Conservation (phyloP, 1,140 invertebrate species). For the Sycobia sp. region DNA sequence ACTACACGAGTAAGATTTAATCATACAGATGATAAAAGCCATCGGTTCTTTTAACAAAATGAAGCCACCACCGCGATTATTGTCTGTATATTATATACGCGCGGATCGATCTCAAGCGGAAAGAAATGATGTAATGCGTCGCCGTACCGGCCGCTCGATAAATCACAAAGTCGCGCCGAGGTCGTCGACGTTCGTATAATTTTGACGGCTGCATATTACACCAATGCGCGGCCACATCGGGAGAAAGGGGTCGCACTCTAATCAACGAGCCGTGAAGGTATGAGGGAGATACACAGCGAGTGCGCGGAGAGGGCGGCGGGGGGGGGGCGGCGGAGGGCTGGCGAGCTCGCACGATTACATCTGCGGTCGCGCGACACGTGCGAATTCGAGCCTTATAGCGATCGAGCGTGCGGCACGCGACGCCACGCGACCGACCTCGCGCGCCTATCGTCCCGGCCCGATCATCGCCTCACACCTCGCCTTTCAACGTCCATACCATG, state of each 20-base stretch:
- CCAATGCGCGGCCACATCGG: background rate
- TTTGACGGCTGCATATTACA: background rate
- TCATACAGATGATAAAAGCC: no score
- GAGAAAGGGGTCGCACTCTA: slow-evolving; percentile 3
- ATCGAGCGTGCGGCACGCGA: background rate
- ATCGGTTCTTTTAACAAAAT: no score
- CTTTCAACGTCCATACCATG: background rate
- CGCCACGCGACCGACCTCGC: slow-evolving; percentile 12
- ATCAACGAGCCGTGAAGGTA: background rate
- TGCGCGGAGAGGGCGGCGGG: background rate
- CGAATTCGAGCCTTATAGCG: no score
- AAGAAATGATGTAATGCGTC: no score
- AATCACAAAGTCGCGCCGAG: background rate
- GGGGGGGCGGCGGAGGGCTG: background rate
- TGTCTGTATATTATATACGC: no score
- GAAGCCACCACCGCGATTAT: no score
- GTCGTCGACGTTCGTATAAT: background rate
- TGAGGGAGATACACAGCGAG: background rate
- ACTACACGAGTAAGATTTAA: no score
- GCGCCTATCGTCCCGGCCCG: background rate
- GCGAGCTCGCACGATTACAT: no score
- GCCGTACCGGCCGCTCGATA: no score
- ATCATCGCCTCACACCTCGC: slow-evolving; percentile 13
- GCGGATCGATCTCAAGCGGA: no score
- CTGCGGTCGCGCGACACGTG: no score